These are phyloP conservation scores for Diarsia rubi DNA, from an alignment of 2,888 invertebrate species.

Conservation along the genomic window DNA sequence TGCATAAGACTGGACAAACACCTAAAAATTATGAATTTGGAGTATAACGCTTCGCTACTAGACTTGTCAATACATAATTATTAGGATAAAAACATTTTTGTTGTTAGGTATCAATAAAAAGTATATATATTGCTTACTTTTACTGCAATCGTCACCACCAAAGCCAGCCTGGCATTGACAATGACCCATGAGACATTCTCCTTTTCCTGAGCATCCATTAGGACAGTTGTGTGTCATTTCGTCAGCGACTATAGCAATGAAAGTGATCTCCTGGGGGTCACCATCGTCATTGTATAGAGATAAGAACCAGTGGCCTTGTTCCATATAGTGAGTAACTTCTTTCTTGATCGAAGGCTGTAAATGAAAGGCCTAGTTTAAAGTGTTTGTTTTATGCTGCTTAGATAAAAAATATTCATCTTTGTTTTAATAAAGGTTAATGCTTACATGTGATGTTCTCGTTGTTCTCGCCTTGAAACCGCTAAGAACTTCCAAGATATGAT, in stretches of 20 bases:
- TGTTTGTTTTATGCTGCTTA: conserved; percentile 40
- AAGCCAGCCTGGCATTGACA: conserved; percentile 99
- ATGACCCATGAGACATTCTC: conserved; percentile 98
- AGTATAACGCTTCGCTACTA: background rate
- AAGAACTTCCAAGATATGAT: conserved; percentile 98
- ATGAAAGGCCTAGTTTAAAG: conserved; percentile 53
- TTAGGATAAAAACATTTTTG: background rate
- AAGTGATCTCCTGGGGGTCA: conserved; percentile 96
- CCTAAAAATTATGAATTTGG: conserved; percentile 87
- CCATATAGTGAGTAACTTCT: conserved; percentile 98
- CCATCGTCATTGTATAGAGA: conserved; percentile 99
- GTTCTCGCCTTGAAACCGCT: conserved; percentile 97
- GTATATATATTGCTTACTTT: conserved; percentile 93
- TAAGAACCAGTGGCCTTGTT: conserved; percentile 99
- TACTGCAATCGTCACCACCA: conserved; percentile 98
- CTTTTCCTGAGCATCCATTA: conserved; percentile 98
- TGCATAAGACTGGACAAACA: conserved; percentile 99
- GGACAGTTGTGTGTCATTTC: conserved; percentile 99
- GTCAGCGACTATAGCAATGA: conserved; percentile 96
- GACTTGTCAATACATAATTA: background rate
- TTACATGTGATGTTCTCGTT: conserved; percentile 96
- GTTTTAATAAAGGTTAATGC: conserved; percentile 77
- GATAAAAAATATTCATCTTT: background rate
- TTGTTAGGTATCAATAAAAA: background rate
- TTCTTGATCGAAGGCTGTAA: conserved; percentile 95